phyloP scores from a whole-genome alignment of 2,888 invertebrate genomes.

The Diabrotica balteata region DNA sequence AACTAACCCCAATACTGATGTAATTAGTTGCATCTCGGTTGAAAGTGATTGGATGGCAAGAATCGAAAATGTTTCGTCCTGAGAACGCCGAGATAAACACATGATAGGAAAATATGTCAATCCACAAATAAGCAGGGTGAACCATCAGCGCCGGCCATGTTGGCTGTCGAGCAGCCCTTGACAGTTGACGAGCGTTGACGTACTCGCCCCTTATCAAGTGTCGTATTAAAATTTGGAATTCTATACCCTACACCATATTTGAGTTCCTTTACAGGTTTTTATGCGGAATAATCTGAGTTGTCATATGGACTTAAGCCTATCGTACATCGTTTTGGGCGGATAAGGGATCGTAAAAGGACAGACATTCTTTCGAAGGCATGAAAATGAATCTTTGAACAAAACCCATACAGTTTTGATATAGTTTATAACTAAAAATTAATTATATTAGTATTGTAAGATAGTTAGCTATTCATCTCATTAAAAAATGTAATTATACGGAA shows the following conservation, averaged over 20 bases:
- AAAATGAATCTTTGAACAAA: no score
- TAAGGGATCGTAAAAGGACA: no score
- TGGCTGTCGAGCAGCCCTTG: constrained; percentile 50
- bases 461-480: no score
- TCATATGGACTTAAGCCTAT: constrained; percentile 9
- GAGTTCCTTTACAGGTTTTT: constrained; percentile 19
- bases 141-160: constrained; percentile 57
- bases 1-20: no score
- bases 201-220: constrained; percentile 54
- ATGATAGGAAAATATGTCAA: constrained; percentile 58
- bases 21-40: not conserved
- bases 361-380: no score
- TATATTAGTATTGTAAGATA: no score
- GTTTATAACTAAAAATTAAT: no score
- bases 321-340: constrained; percentile 1
- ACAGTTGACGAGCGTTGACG: constrained; percentile 56
- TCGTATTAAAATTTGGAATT: constrained; percentile 42
- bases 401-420: no score
- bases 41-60: constrained; percentile 29
- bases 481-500: no score
- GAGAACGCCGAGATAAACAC: constrained; percentile 54
- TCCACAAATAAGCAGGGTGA: constrained; percentile 55
- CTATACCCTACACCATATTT: constrained; percentile 26
- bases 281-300: constrained; percentile 14
- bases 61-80: constrained; percentile 50